These are phyloP conservation scores for Acomys russatus DNA, from an alignment of 2,797 vertebrate species.

Conservation along the genomic window DNA sequence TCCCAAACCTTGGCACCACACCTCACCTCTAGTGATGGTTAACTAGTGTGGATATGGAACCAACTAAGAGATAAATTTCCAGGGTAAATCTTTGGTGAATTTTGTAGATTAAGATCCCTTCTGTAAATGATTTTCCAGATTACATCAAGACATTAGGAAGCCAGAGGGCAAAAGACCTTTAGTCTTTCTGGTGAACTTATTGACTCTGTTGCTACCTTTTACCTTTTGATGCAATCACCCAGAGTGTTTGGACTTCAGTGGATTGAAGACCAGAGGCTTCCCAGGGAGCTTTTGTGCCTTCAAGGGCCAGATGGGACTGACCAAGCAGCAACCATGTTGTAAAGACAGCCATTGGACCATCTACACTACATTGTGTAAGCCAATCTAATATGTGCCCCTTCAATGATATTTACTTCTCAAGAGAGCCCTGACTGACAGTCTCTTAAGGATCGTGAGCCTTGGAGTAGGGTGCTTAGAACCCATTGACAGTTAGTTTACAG, in stretches of 20 bases:
- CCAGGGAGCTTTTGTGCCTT: background rate
- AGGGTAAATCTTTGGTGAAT: background rate
- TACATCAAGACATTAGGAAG: background rate
- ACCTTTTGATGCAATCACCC: background rate
- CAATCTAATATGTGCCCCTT: background rate
- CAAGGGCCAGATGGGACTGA: background rate
- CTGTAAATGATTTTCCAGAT: background rate
- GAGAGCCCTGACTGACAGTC: too few relatives aligned
- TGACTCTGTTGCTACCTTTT: background rate
- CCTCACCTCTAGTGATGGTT: background rate
- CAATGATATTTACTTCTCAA: background rate
- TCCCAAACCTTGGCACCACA: fast-evolving
- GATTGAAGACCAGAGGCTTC: background rate
- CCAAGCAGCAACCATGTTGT: background rate
- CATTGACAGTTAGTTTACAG: background rate
- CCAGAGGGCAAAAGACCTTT: background rate
- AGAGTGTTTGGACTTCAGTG: background rate
- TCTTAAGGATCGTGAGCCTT: background rate
- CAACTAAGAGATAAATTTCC: background rate
- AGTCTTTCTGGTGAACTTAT: background rate
- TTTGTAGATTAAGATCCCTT: background rate
- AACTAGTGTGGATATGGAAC: background rate
- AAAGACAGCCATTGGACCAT: background rate
- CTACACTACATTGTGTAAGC: background rate
- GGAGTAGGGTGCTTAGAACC: fast-evolving